These are phyloP conservation scores for Somateria mollissima DNA, from an alignment of 2,797 vertebrate genomes.

Conservation along the genomic window DNA sequence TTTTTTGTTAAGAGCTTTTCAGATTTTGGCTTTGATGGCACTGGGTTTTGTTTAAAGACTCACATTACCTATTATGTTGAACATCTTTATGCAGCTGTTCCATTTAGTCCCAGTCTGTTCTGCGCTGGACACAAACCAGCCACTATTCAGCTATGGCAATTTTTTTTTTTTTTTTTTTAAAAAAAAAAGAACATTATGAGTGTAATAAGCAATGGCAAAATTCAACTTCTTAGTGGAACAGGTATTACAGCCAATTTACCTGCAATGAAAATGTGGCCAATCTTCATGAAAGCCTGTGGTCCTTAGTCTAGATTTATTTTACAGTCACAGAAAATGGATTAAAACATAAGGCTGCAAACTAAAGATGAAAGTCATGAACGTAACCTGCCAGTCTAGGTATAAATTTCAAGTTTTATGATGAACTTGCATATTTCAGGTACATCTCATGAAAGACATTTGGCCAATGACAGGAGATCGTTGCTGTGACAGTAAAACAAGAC, in stretches of 20 bases:
- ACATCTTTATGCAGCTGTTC: slow-evolving; percentile 10
- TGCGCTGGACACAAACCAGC: slow-evolving; percentile 5
- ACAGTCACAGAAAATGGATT: not conserved
- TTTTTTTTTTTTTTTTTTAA: not conserved
- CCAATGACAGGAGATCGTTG: not conserved
- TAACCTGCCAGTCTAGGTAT: not conserved
- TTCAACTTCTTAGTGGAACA: not conserved
- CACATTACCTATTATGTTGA: not conserved
- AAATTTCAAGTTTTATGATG: not conserved
- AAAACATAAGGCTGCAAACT: not conserved
- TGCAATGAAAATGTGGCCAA: not conserved
- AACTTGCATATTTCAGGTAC: not conserved
- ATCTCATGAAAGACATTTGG: not conserved
- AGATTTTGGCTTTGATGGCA: not conserved
- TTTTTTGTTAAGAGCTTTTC: slow-evolving; percentile 1
- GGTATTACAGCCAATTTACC: not conserved
- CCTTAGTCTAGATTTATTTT: not conserved
- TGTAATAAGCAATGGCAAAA: not conserved
- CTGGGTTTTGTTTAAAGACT: not conserved
- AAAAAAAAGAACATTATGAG: not conserved
- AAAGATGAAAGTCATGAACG: not conserved
- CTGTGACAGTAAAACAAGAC: not conserved
- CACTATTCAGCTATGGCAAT: not conserved
- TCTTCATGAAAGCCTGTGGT: not conserved
- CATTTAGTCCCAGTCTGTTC: not conserved